phyloP scores from a whole-genome alignment of 2,113 vertebrate species.

The Mobula hypostoma region DNA sequence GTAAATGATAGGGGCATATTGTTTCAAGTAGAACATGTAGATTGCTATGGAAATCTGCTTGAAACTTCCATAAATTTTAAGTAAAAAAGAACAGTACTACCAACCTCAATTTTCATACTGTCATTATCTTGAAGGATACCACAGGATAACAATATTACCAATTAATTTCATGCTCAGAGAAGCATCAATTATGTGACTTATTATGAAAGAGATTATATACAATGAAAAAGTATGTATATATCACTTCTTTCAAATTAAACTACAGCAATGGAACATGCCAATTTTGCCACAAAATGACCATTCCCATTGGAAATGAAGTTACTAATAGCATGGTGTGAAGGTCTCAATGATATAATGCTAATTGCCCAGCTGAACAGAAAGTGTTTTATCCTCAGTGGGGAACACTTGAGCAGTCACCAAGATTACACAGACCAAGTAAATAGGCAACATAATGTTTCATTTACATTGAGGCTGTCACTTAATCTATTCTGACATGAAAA shows the following conservation, averaged over 20 bases:
- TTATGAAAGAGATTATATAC: neutral
- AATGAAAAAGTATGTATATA: neutral
- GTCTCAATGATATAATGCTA: neutral
- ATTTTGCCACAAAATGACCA: neutral
- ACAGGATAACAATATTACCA: neutral
- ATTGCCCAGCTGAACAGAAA: neutral
- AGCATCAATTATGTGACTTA: neutral
- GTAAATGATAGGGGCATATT: neutral
- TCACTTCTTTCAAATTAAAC: neutral
- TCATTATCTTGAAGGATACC: neutral
- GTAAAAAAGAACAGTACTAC: neutral
- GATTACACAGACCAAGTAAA: neutral
- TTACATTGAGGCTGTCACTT: neutral
- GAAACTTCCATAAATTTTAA: neutral
- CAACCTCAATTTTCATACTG: neutral
- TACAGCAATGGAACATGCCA: neutral
- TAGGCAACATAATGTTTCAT: neutral
- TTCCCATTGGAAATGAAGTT: neutral
- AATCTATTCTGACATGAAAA: neutral
- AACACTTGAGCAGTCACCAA: neutral
- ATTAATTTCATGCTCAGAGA: neutral
- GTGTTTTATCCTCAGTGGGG: neutral
- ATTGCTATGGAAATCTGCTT: neutral
- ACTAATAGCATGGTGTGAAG: neutral
- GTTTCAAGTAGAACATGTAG: neutral